Base-by-base conservation (phyloP, 2,888 invertebrate species). In the Galeopsomyia nigrocyanea region DNA sequence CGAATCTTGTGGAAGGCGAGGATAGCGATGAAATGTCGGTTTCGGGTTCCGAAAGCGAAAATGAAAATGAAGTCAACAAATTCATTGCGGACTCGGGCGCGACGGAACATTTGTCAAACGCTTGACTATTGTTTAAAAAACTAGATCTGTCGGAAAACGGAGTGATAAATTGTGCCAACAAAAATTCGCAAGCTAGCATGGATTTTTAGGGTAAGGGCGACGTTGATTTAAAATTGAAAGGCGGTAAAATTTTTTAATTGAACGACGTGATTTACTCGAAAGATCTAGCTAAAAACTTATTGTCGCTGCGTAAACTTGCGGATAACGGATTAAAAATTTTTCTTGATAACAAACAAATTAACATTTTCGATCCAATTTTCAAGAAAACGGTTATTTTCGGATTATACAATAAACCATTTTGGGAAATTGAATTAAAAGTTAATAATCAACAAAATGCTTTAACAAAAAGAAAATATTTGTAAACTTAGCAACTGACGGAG, bases 161-260 rank as follows among this genome's bases (percentile, higher is more conserved):
- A 0, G 17, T 31, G 6, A 51, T 60, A 1, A 67, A 39, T 21
- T 50, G n/a, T 1, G 62, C 57, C 10, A 57, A 31, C 26, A 31
- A 16, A 31, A 31, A 57, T 6, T 5, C 26, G 6, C 3, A 7
- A 26, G 57, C 31, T 6, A 10, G 31, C 2, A n/a, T 57, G 2
- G 31, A 22, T 31, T n/a, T 22, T n/a, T 26, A 57, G 31, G 57
- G 57, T 26, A 5, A 10, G 10, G 26, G 26, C 3, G 57, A 31
- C 6, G 5, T 22, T 2, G 31, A 26, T 3, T 26, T 26, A 6
- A 17, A n/a, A 21, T n/a, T n/a, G 22, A 57, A 31, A 9, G 31
- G 19, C 49, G 49, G 73, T 77, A 55, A 53, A 70, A 61, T 70
- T 55, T 47, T 61, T 74, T 19, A 68, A 62, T 39, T 74, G 69